A percentile compares a stretch with the other conserved stretches of the same genome.
These are phyloP conservation scores for Iguana delicatissima DNA, from an alignment of 2,797 vertebrate genomes.

Conservation along the genomic window DNA sequence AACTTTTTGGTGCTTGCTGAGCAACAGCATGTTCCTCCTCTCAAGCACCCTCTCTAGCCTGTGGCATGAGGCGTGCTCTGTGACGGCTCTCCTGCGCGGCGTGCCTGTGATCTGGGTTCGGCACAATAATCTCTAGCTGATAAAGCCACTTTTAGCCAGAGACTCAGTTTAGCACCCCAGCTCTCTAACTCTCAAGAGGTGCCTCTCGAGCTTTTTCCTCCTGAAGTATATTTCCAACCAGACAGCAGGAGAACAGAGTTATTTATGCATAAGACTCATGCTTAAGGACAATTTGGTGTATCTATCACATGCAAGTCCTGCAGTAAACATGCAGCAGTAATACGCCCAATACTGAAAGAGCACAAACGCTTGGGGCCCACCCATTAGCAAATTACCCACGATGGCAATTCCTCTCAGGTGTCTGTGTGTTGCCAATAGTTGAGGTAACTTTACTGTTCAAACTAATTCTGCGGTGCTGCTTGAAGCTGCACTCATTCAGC, in stretches of 20 bases:
- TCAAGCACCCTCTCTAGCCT: no score
- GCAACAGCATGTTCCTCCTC: no score
- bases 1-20: background rate
- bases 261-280: background rate
- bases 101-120: background rate
- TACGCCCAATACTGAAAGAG: background rate
- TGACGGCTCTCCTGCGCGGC: no score
- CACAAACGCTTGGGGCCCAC: background rate
- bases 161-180: background rate
- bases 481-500: background rate
- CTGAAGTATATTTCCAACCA: background rate
- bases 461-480: conserved; percentile 8
- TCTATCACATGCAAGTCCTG: no score
- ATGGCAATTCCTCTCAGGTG: background rate
- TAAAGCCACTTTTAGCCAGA: background rate
- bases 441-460: background rate
- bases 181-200: background rate
- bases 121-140: background rate
- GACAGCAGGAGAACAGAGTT: background rate
- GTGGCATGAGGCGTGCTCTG: no score
- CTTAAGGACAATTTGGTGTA: background rate
- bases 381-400: background rate
- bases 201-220: background rate
- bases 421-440: background rate
- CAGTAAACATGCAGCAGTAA: background rate